phyloP scores from a whole-genome alignment of 2,113 vertebrate species.

The Hiodon alosoides region DNA sequence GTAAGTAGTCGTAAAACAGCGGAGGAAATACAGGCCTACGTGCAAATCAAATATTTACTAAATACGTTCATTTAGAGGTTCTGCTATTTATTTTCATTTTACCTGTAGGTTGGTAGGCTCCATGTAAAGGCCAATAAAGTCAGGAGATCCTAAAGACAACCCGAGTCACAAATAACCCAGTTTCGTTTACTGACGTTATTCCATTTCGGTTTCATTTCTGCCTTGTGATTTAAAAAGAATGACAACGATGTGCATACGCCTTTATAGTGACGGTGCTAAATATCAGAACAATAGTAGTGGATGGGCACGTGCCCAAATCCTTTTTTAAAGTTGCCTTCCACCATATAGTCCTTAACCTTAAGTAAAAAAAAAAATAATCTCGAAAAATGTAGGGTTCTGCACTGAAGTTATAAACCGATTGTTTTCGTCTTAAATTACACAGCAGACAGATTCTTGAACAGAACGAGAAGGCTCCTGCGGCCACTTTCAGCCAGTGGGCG shows the following conservation, averaged over 20 bases:
- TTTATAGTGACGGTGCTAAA: neutral
- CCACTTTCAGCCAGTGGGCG: no score
- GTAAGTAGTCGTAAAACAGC: no score
- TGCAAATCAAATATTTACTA: neutral
- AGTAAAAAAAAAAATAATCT: no score
- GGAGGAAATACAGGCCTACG: neutral
- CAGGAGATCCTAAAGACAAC: slow-evolving; percentile 9
- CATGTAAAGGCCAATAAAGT: slow-evolving; percentile 36
- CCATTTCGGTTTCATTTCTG: slow-evolving; percentile 40
- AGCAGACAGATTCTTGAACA: no score
- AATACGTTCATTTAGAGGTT: neutral
- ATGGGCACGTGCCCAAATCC: no score
- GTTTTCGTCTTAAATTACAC: no score
- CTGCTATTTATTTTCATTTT: slow-evolving; percentile 19
- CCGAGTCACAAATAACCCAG: neutral
- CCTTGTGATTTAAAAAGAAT: slow-evolving; percentile 36
- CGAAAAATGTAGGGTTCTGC: no score
- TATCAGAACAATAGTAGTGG: no score
- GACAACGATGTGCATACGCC: slow-evolving; percentile 29
- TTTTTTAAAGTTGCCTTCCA: no score
- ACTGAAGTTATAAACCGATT: no score
- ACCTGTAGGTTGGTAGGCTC: slow-evolving; percentile 65
- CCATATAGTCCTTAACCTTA: no score
- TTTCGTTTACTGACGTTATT: slow-evolving; percentile 41
- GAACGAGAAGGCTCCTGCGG: no score